Evolutionary conservation across 2,888 invertebrate species (phyloP), one percentile per base, ranked within the genome.

Genomic region (Caenorhabditis sp.): DNA sequence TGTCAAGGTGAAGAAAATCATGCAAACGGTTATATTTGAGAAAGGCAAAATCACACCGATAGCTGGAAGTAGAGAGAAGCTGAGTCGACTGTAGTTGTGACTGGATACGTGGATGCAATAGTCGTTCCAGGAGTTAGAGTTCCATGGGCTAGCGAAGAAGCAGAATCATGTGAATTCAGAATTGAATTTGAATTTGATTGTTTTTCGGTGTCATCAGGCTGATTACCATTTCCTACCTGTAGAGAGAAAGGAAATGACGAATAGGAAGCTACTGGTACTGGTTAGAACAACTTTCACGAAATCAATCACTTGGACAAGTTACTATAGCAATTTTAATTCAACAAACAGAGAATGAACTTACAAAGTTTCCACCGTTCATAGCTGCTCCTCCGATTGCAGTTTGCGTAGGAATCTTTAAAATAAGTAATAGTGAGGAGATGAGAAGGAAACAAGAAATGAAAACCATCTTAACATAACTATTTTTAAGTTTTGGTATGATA

Each of bases 31-130:
- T 22, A 30, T 17, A 17, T 37, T 20, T 1, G 11, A 59, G 37
- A 37, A 15, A 26, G 46, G 35, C 30, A 45, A 41, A 50, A 52
- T 26, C 61, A 53, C 58, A 77, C 77, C 71, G 77, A 77, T 61
- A 72, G 43, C 41, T 72, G 71, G 50, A 77, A 77, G 13, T 77
- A 77, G 13, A 77, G 48, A 6, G 70, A 66, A 1, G 71, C 30
- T 3, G 76, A 48, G 41, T 77, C 77, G 26, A 65, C 71, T 5
- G 58, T 37, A 17, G 46, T 41, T 0, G 73, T 26, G 7, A 65
- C 32, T 2, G 65, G 41, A 43, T 65, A 58, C 1, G 56, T 48
- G 1, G 73, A 45, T 0, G 58, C 30, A 1, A 59, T 32, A 0
- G 73, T n/a, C 1, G 74, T 2, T 22, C 65, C 65, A 0, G 37